Conservation (phyloP, 2,888 invertebrate genomes). For the Stramonita haemastoma region DNA sequence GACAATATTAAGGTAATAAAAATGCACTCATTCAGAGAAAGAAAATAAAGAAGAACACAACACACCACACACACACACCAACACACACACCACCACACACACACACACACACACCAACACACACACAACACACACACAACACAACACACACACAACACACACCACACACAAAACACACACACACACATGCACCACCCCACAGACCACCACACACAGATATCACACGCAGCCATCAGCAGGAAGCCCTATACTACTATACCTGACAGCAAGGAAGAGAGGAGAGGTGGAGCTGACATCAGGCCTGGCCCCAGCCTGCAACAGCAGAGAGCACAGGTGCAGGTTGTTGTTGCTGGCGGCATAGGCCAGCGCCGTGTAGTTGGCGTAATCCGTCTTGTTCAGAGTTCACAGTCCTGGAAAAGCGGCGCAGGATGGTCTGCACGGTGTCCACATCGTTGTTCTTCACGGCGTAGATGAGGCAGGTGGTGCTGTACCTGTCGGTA, state of each 20-base stretch:
- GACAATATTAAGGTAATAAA: too few relatives aligned
- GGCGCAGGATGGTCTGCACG: constrained; percentile 10
- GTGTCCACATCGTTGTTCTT: constrained; percentile 4
- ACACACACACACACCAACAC: neutral
- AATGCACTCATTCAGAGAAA: too few relatives aligned
- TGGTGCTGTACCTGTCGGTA: constrained; percentile 36
- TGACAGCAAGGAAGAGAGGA: constrained; percentile 38
- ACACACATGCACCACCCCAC: neutral
- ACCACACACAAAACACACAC: neutral
- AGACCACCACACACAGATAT: neutral
- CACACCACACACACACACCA: too few relatives aligned
- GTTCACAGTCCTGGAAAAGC: neutral
- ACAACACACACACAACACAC: too few relatives aligned
- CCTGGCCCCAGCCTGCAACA: constrained; percentile 38
- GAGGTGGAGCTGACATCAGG: constrained; percentile 37
- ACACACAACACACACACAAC: too few relatives aligned
- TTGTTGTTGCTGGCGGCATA: constrained; percentile 32
- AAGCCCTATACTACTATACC: neutral
- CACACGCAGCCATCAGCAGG: neutral
- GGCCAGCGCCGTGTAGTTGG: constrained; percentile 36
- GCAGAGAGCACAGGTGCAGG: constrained; percentile 22
- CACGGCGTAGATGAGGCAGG: constrained; percentile 16
- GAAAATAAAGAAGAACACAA: too few relatives aligned
- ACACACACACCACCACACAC: neutral
- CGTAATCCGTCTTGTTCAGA: constrained; percentile 29